phyloP scores from a whole-genome alignment of 2,888 invertebrate species.

The Eupithecia centaureata region DNA sequence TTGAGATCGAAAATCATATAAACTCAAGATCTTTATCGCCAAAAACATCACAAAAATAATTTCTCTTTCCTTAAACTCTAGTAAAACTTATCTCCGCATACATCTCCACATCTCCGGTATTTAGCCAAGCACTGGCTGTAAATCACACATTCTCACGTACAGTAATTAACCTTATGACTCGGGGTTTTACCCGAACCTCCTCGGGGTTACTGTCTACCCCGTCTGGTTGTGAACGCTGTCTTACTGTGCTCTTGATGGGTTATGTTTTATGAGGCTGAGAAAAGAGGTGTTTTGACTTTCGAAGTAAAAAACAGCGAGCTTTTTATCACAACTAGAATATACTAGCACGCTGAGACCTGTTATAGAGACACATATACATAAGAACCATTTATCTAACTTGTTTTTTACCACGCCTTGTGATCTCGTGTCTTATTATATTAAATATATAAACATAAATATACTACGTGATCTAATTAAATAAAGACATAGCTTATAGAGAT shows the following conservation, averaged over 20 bases:
- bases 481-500: too few species aligned
- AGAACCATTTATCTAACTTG: too few species aligned
- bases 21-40: neutral
- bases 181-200: constrained; percentile 49
- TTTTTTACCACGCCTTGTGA: too few species aligned
- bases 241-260: constrained; percentile 27
- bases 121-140: constrained; percentile 44
- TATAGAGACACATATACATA: too few species aligned
- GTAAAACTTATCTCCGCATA: neutral
- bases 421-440: too few species aligned
- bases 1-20: neutral
- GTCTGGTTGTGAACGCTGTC: constrained; percentile 29
- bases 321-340: too few species aligned
- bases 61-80: too few species aligned
- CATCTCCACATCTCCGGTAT: constrained; percentile 20
- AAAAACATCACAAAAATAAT: neutral
- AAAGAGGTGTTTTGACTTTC: neutral
- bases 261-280: constrained; percentile 21
- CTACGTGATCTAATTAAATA: too few species aligned
- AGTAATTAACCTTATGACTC: constrained; percentile 66
- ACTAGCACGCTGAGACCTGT: too few species aligned
- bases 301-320: neutral
- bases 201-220: constrained; percentile 6
- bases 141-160: constrained; percentile 61
- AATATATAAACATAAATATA: too few species aligned